These are phyloP conservation scores for Philonicus albiceps DNA, from an alignment of 2,888 invertebrate genomes.

Conservation along the genomic window DNA sequence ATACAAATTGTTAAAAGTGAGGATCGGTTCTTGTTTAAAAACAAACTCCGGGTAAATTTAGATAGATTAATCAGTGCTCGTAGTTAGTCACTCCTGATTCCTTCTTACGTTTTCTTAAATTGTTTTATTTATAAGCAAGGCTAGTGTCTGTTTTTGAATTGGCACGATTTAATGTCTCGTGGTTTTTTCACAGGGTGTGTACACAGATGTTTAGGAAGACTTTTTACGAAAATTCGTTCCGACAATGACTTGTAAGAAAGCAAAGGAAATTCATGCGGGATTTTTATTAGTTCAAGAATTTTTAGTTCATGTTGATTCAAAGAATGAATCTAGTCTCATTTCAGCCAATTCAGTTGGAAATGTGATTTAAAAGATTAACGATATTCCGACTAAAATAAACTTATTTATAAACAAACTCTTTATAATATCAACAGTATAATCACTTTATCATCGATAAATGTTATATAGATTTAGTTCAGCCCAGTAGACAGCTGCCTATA, in stretches of 20 bases:
- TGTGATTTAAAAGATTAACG: too few relatives aligned
- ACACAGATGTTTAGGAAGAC: not conserved
- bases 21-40: not conserved
- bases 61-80: constrained; percentile 21
- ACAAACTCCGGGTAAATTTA: constrained; percentile 26
- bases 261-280: not conserved
- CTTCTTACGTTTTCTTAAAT: not conserved
- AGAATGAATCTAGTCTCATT: not conserved
- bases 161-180: not conserved
- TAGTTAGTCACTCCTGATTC: constrained; percentile 19
- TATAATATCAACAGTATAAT: not conserved
- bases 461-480: not conserved
- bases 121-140: constrained; percentile 34
- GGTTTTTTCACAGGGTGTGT: not conserved
- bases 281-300: not conserved
- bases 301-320: not conserved
- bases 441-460: not conserved
- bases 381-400: too few relatives aligned
- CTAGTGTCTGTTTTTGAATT: not conserved
- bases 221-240: not conserved
- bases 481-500: too few relatives aligned
- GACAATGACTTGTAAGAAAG: not conserved
- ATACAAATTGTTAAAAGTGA: not conserved
- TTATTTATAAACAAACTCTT: not conserved
- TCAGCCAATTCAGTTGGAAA: too few relatives aligned